phyloP scores from a whole-genome alignment of 2,797 vertebrate species.

The Esox masquinongy region DNA sequence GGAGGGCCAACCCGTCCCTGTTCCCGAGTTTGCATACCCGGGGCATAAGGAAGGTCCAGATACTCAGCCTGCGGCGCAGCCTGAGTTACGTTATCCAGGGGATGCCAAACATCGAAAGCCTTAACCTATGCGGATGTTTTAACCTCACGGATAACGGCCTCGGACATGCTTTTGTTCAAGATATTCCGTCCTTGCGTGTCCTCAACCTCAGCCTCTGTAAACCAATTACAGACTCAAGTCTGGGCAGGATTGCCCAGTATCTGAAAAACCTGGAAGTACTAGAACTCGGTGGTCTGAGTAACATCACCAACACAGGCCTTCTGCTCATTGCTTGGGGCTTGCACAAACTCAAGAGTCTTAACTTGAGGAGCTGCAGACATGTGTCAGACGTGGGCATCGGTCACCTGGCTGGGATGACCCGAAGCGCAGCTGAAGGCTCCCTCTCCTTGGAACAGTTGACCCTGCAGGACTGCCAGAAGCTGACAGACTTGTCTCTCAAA shows the following conservation, averaged over 20 bases:
- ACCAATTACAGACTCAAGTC: constrained; percentile 97
- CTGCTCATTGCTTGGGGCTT: constrained; percentile 95
- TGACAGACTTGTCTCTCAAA: constrained; percentile 94
- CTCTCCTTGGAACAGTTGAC: constrained; percentile 94
- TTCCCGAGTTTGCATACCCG: constrained; percentile 96
- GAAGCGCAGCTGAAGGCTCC: constrained; percentile 94
- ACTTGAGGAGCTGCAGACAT: constrained; percentile 94
- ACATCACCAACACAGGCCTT: constrained; percentile 96
- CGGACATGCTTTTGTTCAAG: constrained; percentile 96
- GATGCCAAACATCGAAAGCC: constrained; percentile 96
- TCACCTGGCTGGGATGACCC: constrained; percentile 95
- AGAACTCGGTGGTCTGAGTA: constrained; percentile 97
- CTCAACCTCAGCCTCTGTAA: constrained; percentile 98
- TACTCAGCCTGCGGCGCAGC: constrained; percentile 93
- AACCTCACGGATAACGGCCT: constrained; percentile 98
- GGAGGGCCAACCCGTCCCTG: constrained; percentile 95
- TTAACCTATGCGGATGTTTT: constrained; percentile 98
- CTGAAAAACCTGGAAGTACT: constrained; percentile 95
- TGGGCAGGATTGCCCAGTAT: constrained; percentile 96
- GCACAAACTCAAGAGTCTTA: constrained; percentile 96
- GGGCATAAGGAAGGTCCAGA: constrained; percentile 95
- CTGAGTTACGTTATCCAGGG: constrained; percentile 98
- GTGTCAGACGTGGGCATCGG: constrained; percentile 97
- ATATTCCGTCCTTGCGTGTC: constrained; percentile 91
- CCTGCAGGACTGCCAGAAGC: constrained; percentile 97